Percentiles rank a stretch among this genome's conserved stretches.
Conservation (phyloP, 2,888 invertebrate species). For the Ptycholaimellus sp. region DNA sequence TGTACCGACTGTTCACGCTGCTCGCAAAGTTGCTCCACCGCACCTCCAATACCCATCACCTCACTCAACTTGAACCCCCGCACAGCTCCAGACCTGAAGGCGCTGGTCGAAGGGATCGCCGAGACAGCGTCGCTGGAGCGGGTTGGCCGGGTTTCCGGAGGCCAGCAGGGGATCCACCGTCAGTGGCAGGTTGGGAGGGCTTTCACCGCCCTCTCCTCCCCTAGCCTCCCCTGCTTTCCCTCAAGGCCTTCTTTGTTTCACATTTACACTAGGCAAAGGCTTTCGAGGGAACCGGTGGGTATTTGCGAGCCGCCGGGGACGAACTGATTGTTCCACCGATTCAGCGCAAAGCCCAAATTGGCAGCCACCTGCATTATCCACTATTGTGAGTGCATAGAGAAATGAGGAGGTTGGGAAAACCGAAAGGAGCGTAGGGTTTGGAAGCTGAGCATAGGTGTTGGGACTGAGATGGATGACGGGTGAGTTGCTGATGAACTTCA, state of each 20-base stretch:
- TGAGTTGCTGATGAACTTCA: slow-evolving; percentile 94
- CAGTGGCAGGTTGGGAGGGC: slow-evolving; percentile 52
- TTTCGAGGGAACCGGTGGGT: too few relatives aligned
- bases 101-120: slow-evolving; percentile 97
- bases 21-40: slow-evolving; percentile 86
- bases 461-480: slow-evolving; percentile 92
- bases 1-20: slow-evolving; percentile 79
- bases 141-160: slow-evolving; percentile 36
- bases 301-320: too few relatives aligned
- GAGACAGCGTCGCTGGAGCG: slow-evolving; percentile 47
- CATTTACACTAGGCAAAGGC: background rate
- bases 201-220: background rate
- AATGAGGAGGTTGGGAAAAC: too few relatives aligned
- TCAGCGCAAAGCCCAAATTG: slow-evolving; percentile 23
- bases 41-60: too few relatives aligned
- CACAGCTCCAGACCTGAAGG: slow-evolving; percentile 45
- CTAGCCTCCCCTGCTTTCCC: background rate
- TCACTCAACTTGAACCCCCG: background rate
- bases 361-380: too few relatives aligned
- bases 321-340: slow-evolving; percentile 22
- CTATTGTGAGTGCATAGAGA: too few relatives aligned
- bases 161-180: slow-evolving; percentile 82
- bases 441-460: slow-evolving; percentile 88
- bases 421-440: too few relatives aligned
- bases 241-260: background rate